phyloP scores from a whole-genome alignment of 2,113 vertebrate species.

The Puma concolor region DNA sequence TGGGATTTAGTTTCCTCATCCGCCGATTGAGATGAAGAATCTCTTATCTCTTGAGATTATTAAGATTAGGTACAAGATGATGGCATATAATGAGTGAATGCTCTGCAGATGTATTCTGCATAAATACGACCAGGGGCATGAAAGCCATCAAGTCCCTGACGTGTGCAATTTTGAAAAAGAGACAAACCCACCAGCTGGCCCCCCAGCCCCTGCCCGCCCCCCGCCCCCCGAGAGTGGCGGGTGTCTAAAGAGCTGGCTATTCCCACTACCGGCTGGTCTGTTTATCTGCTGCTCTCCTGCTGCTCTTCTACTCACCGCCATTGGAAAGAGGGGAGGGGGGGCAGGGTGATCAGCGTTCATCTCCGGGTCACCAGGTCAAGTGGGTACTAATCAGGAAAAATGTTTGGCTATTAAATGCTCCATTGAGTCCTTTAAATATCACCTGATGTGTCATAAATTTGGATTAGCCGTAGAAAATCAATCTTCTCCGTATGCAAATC shows the following conservation, averaged over 20 bases:
- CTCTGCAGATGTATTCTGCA: not conserved
- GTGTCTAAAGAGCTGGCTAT: not conserved
- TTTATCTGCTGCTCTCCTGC: not conserved
- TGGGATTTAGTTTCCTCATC: not conserved
- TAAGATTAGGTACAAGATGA: not conserved
- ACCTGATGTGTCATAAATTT: conserved; percentile 83
- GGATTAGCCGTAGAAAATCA: conserved; percentile 78
- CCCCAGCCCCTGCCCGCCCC: rapidly evolving
- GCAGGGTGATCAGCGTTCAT: not conserved
- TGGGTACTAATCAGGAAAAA: conserved; percentile 83
- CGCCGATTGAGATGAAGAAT: not conserved
- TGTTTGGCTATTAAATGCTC: conserved; percentile 85
- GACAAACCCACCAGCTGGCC: not conserved
- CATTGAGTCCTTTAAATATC: conserved; percentile 84
- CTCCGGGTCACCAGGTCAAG: conserved; percentile 79
- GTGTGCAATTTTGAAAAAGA: not conserved
- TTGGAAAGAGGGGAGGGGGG: not conserved
- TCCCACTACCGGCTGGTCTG: not conserved
- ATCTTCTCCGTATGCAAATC: conserved; percentile 74
- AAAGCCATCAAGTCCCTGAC: not conserved
- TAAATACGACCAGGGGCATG: not conserved
- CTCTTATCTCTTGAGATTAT: not conserved
- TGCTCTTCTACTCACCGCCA: not conserved
- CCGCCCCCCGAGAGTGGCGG: not conserved
- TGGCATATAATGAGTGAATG: not conserved